These are phyloP conservation scores for Artemisiospiza belli DNA, from an alignment of 2,113 vertebrate genomes.

Conservation along the genomic window DNA sequence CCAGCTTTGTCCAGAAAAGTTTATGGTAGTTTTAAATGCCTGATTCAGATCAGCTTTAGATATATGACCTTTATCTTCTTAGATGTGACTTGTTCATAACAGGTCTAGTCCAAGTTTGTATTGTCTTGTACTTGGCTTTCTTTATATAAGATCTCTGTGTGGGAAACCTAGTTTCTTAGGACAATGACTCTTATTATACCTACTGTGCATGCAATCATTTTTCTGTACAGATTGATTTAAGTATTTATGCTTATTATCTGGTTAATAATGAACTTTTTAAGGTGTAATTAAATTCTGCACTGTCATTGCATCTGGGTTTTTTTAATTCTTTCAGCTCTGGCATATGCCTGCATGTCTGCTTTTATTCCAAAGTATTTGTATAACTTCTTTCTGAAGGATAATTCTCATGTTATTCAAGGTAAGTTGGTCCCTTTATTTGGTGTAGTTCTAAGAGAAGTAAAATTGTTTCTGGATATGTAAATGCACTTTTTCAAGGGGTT, in stretches of 20 bases:
- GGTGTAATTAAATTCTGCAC: background rate
- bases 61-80: background rate
- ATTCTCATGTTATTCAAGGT: conserved; percentile 99
- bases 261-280: background rate
- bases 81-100: background rate
- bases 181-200: background rate
- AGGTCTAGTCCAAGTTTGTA: background rate
- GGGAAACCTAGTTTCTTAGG: background rate
- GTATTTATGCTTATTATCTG: background rate
- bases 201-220: background rate
- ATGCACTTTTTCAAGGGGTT: background rate
- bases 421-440: conserved; percentile 2
- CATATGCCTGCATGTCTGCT: conserved; percentile 98
- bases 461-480: background rate
- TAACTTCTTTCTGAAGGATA: conserved; percentile 99
- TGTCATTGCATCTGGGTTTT: background rate
- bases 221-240: background rate
- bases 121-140: background rate
- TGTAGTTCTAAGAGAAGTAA: background rate
- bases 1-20: background rate
- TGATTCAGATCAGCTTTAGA: background rate
- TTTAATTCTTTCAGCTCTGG: conserved; percentile 83
- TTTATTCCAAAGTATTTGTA: conserved; percentile 99
- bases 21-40: background rate
- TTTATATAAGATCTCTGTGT: background rate